These are phyloP conservation scores for Ptiloglossa arizonensis DNA, from an alignment of 1,140 invertebrate species.

Conservation along the genomic window DNA sequence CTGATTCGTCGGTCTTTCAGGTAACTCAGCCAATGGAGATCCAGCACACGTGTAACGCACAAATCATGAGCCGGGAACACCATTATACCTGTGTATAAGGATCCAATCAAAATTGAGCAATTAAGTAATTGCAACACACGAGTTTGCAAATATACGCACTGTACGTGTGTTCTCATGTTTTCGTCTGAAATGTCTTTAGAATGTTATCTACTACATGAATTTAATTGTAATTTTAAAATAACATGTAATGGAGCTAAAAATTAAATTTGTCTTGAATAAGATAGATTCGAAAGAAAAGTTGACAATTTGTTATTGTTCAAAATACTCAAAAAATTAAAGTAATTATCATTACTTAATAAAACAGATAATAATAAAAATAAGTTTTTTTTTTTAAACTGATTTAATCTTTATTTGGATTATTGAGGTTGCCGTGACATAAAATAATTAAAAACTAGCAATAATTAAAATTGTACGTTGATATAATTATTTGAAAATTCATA, in stretches of 20 bases:
- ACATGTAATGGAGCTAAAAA: not conserved
- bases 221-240: not conserved
- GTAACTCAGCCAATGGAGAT: conserved; percentile 51
- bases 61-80: conserved; percentile 51
- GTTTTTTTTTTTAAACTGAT: too few species aligned
- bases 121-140: conserved; percentile 58
- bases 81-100: not conserved
- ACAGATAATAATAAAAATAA: too few species aligned
- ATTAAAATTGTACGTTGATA: too few species aligned
- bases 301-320: too few species aligned
- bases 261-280: not conserved
- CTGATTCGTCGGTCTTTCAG: conserved; percentile 52
- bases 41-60: conserved; percentile 28
- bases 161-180: not conserved
- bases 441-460: too few species aligned
- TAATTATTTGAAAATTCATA: too few species aligned
- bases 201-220: not conserved
- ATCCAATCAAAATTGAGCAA: conserved; percentile 61
- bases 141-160: not conserved
- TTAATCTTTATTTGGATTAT: too few species aligned
- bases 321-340: too few species aligned
- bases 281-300: not conserved
- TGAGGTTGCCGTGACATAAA: too few species aligned
- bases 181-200: not conserved
- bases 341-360: too few species aligned